Base-by-base conservation (phyloP, 2,113 vertebrate species). In the Oreochromis niloticus region DNA sequence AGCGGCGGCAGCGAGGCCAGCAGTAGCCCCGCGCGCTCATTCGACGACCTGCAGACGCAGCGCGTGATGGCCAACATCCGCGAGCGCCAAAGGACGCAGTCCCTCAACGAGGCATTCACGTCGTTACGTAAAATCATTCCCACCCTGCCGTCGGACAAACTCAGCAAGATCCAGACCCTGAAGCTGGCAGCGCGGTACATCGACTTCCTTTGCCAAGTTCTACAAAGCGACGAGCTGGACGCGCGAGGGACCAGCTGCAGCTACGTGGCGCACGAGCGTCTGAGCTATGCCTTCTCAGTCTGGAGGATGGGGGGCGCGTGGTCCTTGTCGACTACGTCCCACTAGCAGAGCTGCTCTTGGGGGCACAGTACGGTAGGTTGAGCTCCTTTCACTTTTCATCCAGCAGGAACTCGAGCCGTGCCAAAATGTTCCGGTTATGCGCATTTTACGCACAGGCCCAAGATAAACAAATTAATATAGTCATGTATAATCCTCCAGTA, bases 271-370 rank as follows among this genome's bases (percentile, higher is more conserved):
- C 98, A 99, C 93, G 98, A 99, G 93, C 95, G 98, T 88, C 97
- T 99, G 92, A 99, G 98, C 96, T 99, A 99, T 94, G 98, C 98
- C 91, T 99, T 99, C 96, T 99, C 98, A 1, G 98, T 99, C 52
- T 99, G 98, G 98, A 98, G 98, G 95, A 99, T 99, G 98, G 98
- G 99, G 93, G 98, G 98, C 92, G 97, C 98, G 91, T 99, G 98
- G 97, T 98, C 98, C 97, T 96, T 99, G 97, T 99, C 98, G 78
- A 97, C 98, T 36, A 97, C 98, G 82, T 98, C 98, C 94, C 98
- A 98, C 97, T 99, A 97, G 96, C 96, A 92, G 46, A 41, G 57
- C 50, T 63, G 48, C 59, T 52, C 50, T 17, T 52, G 92, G 82
- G 71, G 84, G 8, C 34, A 39, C 14, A 94, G 95, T 95, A 92